phyloP scores from a whole-genome alignment of 2,797 vertebrate genomes.

The Scarus forsteni region DNA sequence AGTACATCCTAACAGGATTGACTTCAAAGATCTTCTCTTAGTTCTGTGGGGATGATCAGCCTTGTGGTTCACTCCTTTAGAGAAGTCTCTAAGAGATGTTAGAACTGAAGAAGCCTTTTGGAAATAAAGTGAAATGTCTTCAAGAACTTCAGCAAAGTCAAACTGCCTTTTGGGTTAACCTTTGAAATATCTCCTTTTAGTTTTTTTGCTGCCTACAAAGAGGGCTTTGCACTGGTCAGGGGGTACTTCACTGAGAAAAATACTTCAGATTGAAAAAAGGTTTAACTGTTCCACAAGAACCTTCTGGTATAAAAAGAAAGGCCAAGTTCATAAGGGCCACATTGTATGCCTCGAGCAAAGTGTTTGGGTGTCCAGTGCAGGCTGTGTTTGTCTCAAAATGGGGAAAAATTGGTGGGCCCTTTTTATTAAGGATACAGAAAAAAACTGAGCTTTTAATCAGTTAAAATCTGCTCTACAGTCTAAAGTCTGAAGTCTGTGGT shows the following conservation, averaged over 20 bases:
- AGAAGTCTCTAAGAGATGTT: not conserved
- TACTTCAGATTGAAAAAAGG: not conserved
- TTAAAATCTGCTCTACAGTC: too few species aligned
- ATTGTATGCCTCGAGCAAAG: too few species aligned
- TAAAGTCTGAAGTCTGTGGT: too few species aligned
- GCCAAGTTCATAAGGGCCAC: slow-evolving; percentile 7
- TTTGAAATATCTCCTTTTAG: not conserved
- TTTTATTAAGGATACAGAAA: too few species aligned
- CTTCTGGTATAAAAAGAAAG: slow-evolving; percentile 11
- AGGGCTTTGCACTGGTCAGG: not conserved
- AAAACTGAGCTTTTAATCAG: too few species aligned
- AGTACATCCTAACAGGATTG: too few species aligned
- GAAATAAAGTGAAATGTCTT: not conserved
- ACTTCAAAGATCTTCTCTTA: too few species aligned
- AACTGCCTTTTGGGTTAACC: not conserved
- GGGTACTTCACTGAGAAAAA: not conserved
- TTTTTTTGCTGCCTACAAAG: not conserved
- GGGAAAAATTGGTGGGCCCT: too few species aligned
- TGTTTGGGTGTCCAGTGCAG: too few species aligned
- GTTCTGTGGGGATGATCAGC: too few species aligned
- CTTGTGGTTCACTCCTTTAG: not conserved
- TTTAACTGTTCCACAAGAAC: not conserved
- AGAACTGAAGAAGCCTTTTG: not conserved
- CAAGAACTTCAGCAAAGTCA: not conserved
- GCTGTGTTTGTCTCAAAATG: too few species aligned